Evolutionary conservation across 2,113 vertebrate species (phyloP), one percentile per base, ranked within the genome.

Genomic region (Dolichallabes microphthalmus): DNA sequence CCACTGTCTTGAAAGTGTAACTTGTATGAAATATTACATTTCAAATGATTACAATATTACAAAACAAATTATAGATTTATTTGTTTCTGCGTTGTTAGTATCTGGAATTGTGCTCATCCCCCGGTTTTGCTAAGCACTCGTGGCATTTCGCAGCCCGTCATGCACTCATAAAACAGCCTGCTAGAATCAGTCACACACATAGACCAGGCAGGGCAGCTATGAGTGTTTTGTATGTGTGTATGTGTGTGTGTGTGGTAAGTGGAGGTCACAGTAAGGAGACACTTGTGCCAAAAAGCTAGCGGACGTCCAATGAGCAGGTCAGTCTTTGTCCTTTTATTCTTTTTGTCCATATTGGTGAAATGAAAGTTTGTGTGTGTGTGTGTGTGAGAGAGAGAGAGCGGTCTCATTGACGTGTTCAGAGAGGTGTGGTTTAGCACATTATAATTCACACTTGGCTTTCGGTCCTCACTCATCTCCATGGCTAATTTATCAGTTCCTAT

Each of bases 91-190:
- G 74, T 30, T 76, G 50, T 22, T 14, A 14, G 25, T 53, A 9
- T 75, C 14, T 60, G 20, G 78, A 57, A 22, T 57, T 66, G 63
- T 69, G 81, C 81, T 82, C 73, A 53, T 89, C 88, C 71, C 76
- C 84, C 17, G 75, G 80, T 88, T 87, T 87, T 60, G 20, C 81
- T 66, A 39, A 90, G 86, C 93, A 94, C 91, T 93, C 92, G 93
- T 94, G 94, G 89, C 90, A 91, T 93, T 90, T 93, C 84, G 87
- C 74, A 68, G 86, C 87, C 83, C 86, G 86, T 86, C 85, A 60
- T 19, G 63, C 82, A 87, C 58, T 86, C 73, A 77, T 86, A 76
- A 86, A 88, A 50, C 80, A 85, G 68, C 82, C 64, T 63, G 63
- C 61, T 73, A 84, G 87, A 78, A 80, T 86, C n/a, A 76, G 64